A percentile compares a stretch with the other conserved stretches of the same genome.
phyloP scores from a whole-genome alignment of 2,888 invertebrate genomes.

The Cephus pygmeus region DNA sequence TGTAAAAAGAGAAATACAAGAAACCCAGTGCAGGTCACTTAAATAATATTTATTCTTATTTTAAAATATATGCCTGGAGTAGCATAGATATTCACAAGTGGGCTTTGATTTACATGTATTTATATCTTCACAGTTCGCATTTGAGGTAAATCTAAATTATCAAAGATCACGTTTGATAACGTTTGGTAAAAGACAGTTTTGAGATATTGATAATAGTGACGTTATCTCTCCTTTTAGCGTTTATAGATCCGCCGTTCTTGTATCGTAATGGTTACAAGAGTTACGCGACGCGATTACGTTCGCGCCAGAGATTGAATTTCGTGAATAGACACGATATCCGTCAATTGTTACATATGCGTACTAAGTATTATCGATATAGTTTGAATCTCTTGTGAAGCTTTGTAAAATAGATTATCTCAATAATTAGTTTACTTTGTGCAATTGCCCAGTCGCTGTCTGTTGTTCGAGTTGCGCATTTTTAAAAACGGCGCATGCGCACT shows the following conservation, averaged over 20 bases:
- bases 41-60: constrained; percentile 50
- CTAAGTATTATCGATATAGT: not conserved
- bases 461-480: not conserved
- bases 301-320: not conserved
- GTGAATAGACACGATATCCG: not conserved
- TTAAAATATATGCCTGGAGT: constrained; percentile 47
- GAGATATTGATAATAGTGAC: constrained; percentile 26
- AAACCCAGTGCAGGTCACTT: constrained; percentile 13
- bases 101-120: constrained; percentile 35
- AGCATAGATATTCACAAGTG: constrained; percentile 43
- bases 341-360: not conserved
- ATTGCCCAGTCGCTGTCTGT: not conserved
- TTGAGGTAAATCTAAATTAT: constrained; percentile 36
- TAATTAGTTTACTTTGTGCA: not conserved
- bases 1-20: not conserved
- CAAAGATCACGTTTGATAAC: constrained; percentile 33
- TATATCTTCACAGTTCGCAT: constrained; percentile 36
- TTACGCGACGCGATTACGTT: not conserved
- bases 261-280: not conserved
- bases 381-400: not conserved
- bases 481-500: not conserved
- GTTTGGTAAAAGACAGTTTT: not conserved
- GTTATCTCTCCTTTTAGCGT: constrained; percentile 17
- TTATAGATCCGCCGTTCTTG: not conserved
- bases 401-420: constrained; percentile 1